Evolutionary conservation across 2,888 invertebrate genomes (phyloP).

Genomic region (Ferrisia virgata): DNA sequence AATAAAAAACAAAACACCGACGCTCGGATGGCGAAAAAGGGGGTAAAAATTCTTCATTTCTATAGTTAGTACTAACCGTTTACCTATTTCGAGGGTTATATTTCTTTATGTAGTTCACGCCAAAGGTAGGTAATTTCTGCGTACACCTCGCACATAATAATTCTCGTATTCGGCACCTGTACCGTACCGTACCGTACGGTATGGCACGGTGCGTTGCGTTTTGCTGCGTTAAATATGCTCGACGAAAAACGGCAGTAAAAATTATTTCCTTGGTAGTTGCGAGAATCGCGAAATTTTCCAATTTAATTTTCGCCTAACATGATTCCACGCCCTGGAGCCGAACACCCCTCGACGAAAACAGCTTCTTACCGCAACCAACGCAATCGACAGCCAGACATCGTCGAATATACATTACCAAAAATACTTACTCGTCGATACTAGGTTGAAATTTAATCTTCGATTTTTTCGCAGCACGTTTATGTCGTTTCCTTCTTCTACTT

Average conservation of each 20-base stretch:
- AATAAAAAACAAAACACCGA: no score
- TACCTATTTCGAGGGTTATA: no score
- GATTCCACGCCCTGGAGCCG: background rate
- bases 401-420: conserved; percentile 15
- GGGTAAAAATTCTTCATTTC: no score
- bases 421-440: background rate
- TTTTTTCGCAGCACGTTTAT: conserved; percentile 19
- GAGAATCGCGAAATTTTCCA: background rate
- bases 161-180: background rate
- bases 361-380: background rate
- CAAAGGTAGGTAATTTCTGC: background rate
- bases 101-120: background rate
- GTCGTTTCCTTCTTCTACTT: background rate
- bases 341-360: background rate
- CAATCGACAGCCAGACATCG: background rate
- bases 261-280: background rate
- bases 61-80: no score
- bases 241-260: background rate
- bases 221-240: background rate
- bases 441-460: conserved; percentile 14
- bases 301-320: background rate
- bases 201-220: background rate
- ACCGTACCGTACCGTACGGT: no score
- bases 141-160: background rate
- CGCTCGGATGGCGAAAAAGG: no score